phyloP scores from a whole-genome alignment of 2,113 vertebrate species.

The Sterna hirundo region DNA sequence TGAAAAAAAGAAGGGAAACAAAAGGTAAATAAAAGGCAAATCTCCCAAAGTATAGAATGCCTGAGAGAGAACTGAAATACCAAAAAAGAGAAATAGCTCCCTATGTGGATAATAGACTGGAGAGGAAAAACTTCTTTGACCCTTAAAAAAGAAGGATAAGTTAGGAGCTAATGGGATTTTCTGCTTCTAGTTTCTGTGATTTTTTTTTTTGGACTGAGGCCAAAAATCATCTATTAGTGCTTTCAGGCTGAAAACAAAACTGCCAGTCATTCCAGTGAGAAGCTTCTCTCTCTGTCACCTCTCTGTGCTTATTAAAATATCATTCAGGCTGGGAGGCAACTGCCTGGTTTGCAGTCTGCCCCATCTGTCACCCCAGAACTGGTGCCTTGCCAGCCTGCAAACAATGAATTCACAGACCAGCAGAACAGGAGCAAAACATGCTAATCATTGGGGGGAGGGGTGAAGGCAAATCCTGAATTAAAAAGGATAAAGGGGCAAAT shows the following conservation, averaged over 20 bases:
- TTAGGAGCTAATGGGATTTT: slow-evolving; percentile 7
- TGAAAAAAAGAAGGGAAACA: neutral
- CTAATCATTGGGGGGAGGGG: neutral
- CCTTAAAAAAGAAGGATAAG: neutral
- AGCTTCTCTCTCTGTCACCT: slow-evolving; percentile 47
- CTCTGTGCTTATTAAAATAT: slow-evolving; percentile 67
- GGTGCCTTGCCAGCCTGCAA: slow-evolving; percentile 33
- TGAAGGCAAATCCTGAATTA: neutral
- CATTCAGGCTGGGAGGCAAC: slow-evolving; percentile 48
- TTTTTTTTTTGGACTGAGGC: neutral
- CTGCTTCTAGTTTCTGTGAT: neutral
- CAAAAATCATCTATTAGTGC: slow-evolving; percentile 43
- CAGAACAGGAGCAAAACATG: neutral
- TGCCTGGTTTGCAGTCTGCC: slow-evolving; percentile 44
- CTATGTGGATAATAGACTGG: neutral
- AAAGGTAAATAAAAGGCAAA: neutral
- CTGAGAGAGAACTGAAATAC: neutral
- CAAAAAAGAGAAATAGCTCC: neutral
- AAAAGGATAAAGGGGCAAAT: slow-evolving; percentile 1
- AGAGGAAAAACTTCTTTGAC: neutral
- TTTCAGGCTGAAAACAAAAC: slow-evolving; percentile 63
- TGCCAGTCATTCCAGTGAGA: slow-evolving; percentile 50
- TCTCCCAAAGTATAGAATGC: neutral
- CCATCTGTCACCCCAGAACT: slow-evolving; percentile 57
- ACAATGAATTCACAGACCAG: slow-evolving; percentile 45